Evolutionary conservation across 30 jellyfish, hydroid and myxozoan species (phyloP).

Genomic region (Chironex yamaguchii): DNA sequence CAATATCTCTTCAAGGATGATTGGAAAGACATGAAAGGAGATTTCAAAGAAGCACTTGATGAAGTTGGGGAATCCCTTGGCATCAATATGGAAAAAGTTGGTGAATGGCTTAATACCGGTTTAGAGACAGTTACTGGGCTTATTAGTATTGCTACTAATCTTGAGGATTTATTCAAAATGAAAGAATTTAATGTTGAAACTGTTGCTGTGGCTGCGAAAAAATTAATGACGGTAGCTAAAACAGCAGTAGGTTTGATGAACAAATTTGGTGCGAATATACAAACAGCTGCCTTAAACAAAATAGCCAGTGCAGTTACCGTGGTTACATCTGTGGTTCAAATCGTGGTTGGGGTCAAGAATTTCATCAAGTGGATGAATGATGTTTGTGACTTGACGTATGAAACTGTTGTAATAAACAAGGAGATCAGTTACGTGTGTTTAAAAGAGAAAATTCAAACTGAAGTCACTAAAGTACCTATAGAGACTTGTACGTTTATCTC

Average conservation of each 20-base stretch:
- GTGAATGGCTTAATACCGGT: constrained; percentile 63
- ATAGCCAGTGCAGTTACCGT: constrained; percentile 3
- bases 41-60: constrained; percentile 55
- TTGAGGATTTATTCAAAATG: constrained; percentile 65
- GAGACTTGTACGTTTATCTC: constrained; percentile 55
- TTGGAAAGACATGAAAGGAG: constrained; percentile 85
- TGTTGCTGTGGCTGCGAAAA: constrained; percentile 62
- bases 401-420: constrained; percentile 31
- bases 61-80: constrained; percentile 80
- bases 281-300: constrained; percentile 46
- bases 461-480: constrained; percentile 53
- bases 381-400: constrained; percentile 87
- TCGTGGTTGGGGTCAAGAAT: constrained; percentile 78
- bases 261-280: constrained; percentile 80
- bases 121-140: constrained; percentile 65
- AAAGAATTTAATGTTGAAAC: constrained; percentile 82
- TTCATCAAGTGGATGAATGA: constrained; percentile 86
- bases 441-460: constrained; percentile 59
- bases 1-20: constrained; percentile 61
- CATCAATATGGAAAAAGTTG: constrained; percentile 73
- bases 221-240: constrained; percentile 59
- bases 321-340: constrained; percentile 69
- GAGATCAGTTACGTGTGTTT: constrained; percentile 72
- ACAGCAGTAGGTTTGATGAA: constrained; percentile 40
- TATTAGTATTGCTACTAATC: constrained; percentile 52